Base-by-base conservation (phyloP, 2,797 vertebrate genomes). In the Enteromius mattozi region DNA sequence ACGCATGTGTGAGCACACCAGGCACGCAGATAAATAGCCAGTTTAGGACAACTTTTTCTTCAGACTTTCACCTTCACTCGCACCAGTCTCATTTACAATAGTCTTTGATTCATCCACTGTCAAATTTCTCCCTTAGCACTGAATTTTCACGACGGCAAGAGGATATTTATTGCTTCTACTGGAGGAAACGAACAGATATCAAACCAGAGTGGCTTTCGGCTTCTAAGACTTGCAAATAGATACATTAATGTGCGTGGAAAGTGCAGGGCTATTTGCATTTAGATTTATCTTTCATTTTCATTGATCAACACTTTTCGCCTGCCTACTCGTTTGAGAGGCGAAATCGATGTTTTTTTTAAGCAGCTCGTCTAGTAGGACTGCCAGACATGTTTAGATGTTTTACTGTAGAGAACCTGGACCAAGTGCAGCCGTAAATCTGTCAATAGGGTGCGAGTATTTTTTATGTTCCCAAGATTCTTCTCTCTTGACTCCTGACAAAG, bases 231-330 rank as follows among this genome's bases (percentile, higher is more conserved):
- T 86, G 86, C 83, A 78, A 89, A 88, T 81, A 91, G 88, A 92
- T 88, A 90, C 82, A 92, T 91, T 88, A 87, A 91, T 90, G 91
- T 87, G 74, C 83, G 89, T 85, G 89, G 87, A 90, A 90, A 92
- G 89, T 89, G 87, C 90, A 89, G 88, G 86, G 86, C 78, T 87
- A 91, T 94, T 93, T 93, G 89, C 92, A 93, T 94, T 92, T 91
- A 93, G 90, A 94, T 92, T 93, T 93, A 92, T 91, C 85, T 87
- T 90, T 92, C 88, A 93, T 94, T 93, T 89, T 93, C 89, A 93
- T 92, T 93, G 92, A 94, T 94, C 91, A 93, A 87, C 88, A 81
- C 89, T 91, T 89, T 91, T 92, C 90, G 2, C 40, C 54, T 71
- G 51, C 30, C 77, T 51, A 27, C 63, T 69, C 30, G 51, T 80